Evolutionary conservation across 2,797 vertebrate genomes (phyloP), one percentile per base, ranked within the genome.

Genomic region (Kryptolebias ocellatus): DNA sequence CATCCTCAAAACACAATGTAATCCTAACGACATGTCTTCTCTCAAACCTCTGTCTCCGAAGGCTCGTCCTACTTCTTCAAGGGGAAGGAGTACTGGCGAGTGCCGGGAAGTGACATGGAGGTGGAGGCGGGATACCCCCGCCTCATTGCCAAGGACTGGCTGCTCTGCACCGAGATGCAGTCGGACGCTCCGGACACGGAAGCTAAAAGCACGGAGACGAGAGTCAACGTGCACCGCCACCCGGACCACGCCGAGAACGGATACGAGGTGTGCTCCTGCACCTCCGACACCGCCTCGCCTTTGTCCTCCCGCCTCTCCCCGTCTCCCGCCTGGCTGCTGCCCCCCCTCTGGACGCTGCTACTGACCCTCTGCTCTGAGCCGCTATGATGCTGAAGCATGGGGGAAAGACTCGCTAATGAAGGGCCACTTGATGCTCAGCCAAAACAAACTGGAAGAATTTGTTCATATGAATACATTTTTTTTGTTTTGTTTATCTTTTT

Each of bases 61-160:
- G 77, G 83, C 37, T 95, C 96, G 0, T 95, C 95, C 31, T 99
- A 99, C 83, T 98, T 99, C 90, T 99, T 99, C 88, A 96, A 95
- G 20, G 97, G 96, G 69, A 95, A 93, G 77, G 94, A 98, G 42
- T 99, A 99, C 46, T 46, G 49, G 20, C 34, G 16, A 14, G 94
- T 98, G 61, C 83, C 87, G 8, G 95, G 95, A 77, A 94, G 95
- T 0, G 93, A 95, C 67, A 93, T 95, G 93, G 95, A 97, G 75
- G 95, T 67, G 0, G 96, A 96, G 45, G 86, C 91, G 0, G 95
- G 94, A 0, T 98, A 93, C 72, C 98, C 98, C 0, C 95, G 92
- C 67, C 92, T 95, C 80, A 95, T 95, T 0, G 96, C 96, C 0
- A 94, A 84, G 68, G 97, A 99, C 94, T 99, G 97, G 97, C 92